Evolutionary conservation across 2,888 invertebrate species (phyloP).

Genomic region (Fragum sueziense): DNA sequence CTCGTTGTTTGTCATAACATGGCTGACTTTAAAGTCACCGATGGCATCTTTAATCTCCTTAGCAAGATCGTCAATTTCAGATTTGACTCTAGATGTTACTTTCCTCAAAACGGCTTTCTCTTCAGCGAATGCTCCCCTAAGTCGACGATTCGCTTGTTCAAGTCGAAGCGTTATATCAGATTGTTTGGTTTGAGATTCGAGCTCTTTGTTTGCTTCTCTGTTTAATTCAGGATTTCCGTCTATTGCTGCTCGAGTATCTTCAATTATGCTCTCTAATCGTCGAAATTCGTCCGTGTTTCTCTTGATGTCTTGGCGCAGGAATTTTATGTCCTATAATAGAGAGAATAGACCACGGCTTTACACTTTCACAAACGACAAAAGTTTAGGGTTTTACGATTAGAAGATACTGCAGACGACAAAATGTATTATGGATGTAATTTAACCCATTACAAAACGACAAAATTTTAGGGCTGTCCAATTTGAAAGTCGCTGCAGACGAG

Average conservation of each 20-base stretch:
- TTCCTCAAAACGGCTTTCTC: not conserved
- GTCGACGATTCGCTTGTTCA: not conserved
- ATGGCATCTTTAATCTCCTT: not conserved
- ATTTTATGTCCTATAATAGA: not conserved
- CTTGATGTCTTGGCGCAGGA: not conserved
- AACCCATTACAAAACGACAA: too few species aligned
- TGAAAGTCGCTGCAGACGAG: too few species aligned
- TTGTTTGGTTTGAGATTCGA: not conserved
- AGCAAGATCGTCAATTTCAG: not conserved
- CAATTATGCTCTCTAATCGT: not conserved
- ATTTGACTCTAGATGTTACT: not conserved
- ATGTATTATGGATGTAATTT: too few species aligned
- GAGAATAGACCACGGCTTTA: too few species aligned
- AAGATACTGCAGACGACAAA: too few species aligned
- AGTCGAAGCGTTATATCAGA: not conserved
- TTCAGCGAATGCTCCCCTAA: not conserved
- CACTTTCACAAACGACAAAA: too few species aligned
- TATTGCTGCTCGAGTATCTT: not conserved
- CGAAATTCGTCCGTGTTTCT: not conserved
- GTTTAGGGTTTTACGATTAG: too few species aligned
- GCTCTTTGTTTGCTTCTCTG: not conserved
- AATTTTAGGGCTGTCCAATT: too few species aligned
- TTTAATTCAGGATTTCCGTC: not conserved
- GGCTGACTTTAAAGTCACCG: not conserved
- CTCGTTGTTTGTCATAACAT: not conserved